A percentile compares a stretch with the other conserved stretches of the same genome.
Conservation (phyloP, 2,113 vertebrate genomes). For the Dicaeum eximium region DNA sequence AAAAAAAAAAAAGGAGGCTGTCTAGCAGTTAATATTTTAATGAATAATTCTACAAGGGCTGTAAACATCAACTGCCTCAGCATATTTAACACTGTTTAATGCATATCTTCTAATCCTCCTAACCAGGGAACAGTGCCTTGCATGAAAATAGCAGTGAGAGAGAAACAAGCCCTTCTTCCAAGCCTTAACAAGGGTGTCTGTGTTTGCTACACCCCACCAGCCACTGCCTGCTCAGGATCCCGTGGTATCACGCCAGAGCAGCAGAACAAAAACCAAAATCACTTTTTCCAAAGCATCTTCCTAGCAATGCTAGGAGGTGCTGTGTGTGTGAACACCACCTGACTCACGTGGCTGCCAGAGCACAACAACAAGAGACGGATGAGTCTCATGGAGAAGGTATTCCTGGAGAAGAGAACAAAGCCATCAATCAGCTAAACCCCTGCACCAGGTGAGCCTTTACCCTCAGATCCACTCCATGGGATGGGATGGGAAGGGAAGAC, state of each 20-base stretch:
- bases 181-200: not conserved
- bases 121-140: not conserved
- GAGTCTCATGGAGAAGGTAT: not conserved
- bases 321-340: not conserved
- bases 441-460: not conserved
- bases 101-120: not conserved
- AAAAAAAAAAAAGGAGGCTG: not conserved
- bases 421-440: not conserved
- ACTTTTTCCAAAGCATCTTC: not conserved
- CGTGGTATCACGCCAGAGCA: not conserved
- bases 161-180: not conserved
- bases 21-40: constrained; percentile 40
- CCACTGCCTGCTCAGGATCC: not conserved
- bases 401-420: not conserved
- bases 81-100: constrained; percentile 22
- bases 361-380: not conserved
- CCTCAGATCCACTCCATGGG: not conserved
- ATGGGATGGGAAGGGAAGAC: not conserved
- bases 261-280: not conserved
- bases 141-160: not conserved
- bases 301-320: not conserved
- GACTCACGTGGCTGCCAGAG: not conserved
- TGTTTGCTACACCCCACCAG: not conserved
- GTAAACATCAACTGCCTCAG: constrained; percentile 2
- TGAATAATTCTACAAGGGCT: not conserved